Evolutionary conservation across 2,888 invertebrate species (phyloP), one percentile per base, ranked within the genome.

Genomic region (Pheosia tremula): DNA sequence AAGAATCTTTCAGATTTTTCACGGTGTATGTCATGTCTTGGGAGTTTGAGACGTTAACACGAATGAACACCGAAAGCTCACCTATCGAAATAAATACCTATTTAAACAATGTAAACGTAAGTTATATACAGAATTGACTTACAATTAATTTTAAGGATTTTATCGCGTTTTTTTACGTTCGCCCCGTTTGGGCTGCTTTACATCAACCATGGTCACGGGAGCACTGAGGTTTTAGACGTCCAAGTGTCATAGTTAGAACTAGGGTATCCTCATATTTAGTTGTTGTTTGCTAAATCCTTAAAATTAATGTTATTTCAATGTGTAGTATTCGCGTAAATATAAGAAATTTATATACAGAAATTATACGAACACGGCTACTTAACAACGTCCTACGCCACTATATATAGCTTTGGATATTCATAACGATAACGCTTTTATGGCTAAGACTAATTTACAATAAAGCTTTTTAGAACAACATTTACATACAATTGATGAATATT

Each of bases 391-490:
- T 90, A 91, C 84, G 84, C 81, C 81, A 83, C 89, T 89, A 88
- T 83, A 85, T 77, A 86, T 85, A 88, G 87, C 93, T 92, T 93
- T 91, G 93, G 91, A 91, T 89, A 83, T 86, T 86, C 84, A 83
- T 84, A 89, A 89, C 86, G 78, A 88, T 83, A 89, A 87, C 81
- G 80, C 81, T 78, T 81, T 86, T 89, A 89, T 79, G 81, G 79
- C 87, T 91, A 91, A 86, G 75, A 88, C 91, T 91, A 92, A 87
- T 86, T 88, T 91, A 91, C 87, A 91, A 91, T 92, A 92, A 93
- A 92, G 92, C 92, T 91, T 92, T 83, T 88, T 86, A 90, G 85
- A 91, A 90, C 90, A 91, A 90, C 90, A 91, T 91, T 89, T 89
- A 89, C 86, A 89, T 86, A 89, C 82, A 85, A 85, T 84, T 89